Percentiles rank a stretch among this genome's conserved stretches.
phyloP scores from a whole-genome alignment of 2,113 vertebrate species.

The Propithecus coquereli region DNA sequence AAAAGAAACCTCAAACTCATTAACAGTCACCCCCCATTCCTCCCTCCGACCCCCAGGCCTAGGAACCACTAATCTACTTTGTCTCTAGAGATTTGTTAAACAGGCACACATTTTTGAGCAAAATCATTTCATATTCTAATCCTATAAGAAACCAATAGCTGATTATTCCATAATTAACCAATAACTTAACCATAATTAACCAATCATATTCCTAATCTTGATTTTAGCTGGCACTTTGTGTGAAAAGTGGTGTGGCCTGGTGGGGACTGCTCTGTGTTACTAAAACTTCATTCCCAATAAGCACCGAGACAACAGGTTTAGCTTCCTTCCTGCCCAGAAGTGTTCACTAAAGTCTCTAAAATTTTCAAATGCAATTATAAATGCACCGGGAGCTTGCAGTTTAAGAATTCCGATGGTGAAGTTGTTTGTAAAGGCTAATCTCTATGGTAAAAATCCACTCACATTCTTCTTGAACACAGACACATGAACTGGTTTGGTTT shows the following conservation, averaged over 20 bases:
- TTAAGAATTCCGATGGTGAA: not conserved
- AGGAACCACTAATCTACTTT: not conserved
- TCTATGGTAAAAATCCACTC: not conserved
- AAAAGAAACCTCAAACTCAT: not conserved
- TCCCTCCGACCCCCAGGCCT: not conserved
- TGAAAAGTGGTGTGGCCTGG: not conserved
- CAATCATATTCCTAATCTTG: not conserved
- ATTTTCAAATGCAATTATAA: constrained; percentile 11
- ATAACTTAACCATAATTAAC: constrained; percentile 17
- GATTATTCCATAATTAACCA: not conserved
- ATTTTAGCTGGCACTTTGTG: not conserved
- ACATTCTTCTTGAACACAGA: not conserved
- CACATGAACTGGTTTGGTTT: not conserved
- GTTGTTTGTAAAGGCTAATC: not conserved
- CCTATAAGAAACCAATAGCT: constrained; percentile 17
- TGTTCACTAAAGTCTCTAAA: not conserved
- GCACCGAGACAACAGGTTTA: not conserved
- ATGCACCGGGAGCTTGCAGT: not conserved
- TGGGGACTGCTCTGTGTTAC: not conserved
- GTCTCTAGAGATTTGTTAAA: not conserved
- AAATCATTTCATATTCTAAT: constrained; percentile 31
- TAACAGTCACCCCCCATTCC: not conserved
- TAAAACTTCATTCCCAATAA: not conserved
- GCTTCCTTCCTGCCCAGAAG: not conserved
- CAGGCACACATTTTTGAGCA: not conserved